A percentile compares a stretch with the other conserved stretches of the same genome.
phyloP scores from a whole-genome alignment of 1,140 invertebrate species.

The Chymomyza costata region DNA sequence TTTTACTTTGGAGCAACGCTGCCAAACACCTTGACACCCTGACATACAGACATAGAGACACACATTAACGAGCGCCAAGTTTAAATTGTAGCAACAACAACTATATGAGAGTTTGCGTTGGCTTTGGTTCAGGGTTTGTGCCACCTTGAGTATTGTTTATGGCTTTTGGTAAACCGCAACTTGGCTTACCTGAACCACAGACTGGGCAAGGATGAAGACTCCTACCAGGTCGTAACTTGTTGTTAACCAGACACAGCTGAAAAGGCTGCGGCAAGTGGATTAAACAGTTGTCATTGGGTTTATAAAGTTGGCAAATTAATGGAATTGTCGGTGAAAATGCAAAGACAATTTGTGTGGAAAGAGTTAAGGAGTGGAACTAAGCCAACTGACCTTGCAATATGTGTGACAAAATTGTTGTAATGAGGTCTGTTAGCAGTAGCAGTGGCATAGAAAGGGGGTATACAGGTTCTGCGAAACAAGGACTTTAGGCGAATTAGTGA shows the following conservation, averaged over 20 bases:
- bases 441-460: too few species aligned
- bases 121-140: constrained; percentile 34
- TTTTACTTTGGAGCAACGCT: constrained; percentile 24
- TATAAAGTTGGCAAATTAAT: constrained; percentile 16
- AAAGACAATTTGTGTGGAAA: too few species aligned
- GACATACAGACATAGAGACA: constrained; percentile 37
- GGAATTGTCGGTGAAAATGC: too few species aligned
- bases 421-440: too few species aligned
- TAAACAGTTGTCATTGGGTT: too few species aligned
- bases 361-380: too few species aligned
- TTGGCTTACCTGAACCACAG: constrained; percentile 13
- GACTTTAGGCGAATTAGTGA: too few species aligned
- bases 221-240: neutral
- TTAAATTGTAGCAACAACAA: constrained; percentile 35
- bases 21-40: constrained; percentile 59
- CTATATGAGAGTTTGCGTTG: constrained; percentile 4
- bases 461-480: too few species aligned
- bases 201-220: constrained; percentile 2
- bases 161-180: constrained; percentile 12
- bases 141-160: constrained; percentile 49
- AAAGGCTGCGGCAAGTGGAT: too few species aligned
- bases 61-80: constrained; percentile 24
- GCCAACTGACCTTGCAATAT: too few species aligned
- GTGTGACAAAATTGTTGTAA: too few species aligned
- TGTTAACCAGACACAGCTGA: constrained; percentile 2